Percentiles rank a stretch among this genome's conserved stretches.
Conservation (phyloP, 2,888 invertebrate species). For the Trachelus tabidus region DNA sequence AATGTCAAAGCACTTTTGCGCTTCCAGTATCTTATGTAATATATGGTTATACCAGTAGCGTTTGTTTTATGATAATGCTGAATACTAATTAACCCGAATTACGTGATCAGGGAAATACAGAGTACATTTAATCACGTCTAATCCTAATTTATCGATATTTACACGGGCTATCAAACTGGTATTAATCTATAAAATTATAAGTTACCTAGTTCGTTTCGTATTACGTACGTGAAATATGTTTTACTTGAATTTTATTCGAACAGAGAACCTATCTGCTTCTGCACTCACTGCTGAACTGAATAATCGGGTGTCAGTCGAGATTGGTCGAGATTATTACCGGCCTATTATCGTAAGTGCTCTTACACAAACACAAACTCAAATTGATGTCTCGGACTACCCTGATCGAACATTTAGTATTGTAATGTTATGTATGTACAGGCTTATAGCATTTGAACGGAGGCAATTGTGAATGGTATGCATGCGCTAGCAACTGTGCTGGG, state of each 20-base stretch:
- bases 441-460: background rate
- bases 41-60: too few relatives aligned
- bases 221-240: background rate
- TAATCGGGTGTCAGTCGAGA: background rate
- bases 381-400: background rate
- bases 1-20: background rate
- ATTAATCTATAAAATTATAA: background rate
- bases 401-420: background rate
- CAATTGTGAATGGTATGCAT: background rate
- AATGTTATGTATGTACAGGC: background rate
- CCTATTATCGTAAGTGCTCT: background rate
- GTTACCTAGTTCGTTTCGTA: background rate
- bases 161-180: background rate
- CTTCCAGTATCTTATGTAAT: background rate
- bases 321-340: background rate
- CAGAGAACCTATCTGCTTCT: background rate
- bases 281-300: background rate
- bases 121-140: background rate
- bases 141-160: background rate
- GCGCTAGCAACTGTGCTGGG: background rate
- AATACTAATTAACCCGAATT: background rate
- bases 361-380: background rate
- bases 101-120: background rate
- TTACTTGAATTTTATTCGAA: background rate
- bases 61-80: background rate